Conservation (phyloP, 2,113 vertebrate genomes). For the Peromyscus maniculatus region DNA sequence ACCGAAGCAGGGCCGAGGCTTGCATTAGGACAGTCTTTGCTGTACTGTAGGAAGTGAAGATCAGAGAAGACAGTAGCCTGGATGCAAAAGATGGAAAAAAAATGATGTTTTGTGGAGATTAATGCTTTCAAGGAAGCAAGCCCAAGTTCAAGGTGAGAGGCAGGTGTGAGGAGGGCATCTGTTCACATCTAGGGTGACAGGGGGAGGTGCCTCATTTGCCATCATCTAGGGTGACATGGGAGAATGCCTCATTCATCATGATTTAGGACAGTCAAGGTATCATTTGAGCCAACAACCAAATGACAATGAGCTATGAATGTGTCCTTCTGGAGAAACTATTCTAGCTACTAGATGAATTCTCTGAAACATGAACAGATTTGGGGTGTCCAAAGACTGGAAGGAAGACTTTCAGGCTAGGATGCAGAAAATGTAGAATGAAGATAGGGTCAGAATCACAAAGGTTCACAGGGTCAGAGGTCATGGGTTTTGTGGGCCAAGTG, state of each 20-base stretch:
- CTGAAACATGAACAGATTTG: neutral
- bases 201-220: neutral
- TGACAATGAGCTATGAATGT: neutral
- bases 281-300: neutral
- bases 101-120: neutral
- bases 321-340: neutral
- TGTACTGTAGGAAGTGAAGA: neutral
- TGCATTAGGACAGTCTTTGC: neutral
- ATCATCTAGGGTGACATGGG: neutral
- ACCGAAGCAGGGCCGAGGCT: neutral
- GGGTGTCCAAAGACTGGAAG: neutral
- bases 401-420: neutral
- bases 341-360: neutral
- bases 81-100: neutral
- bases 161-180: neutral
- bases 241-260: neutral
- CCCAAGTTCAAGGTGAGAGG: neutral
- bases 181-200: neutral
- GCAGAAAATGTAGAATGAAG: neutral
- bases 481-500: neutral
- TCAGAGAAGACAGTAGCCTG: neutral
- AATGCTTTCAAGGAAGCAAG: neutral
- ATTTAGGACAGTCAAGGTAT: neutral
- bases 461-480: neutral
- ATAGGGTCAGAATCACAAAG: neutral